These are phyloP conservation scores for Mellilla xanthometata DNA, from an alignment of 2,888 invertebrate genomes.

Conservation along the genomic window DNA sequence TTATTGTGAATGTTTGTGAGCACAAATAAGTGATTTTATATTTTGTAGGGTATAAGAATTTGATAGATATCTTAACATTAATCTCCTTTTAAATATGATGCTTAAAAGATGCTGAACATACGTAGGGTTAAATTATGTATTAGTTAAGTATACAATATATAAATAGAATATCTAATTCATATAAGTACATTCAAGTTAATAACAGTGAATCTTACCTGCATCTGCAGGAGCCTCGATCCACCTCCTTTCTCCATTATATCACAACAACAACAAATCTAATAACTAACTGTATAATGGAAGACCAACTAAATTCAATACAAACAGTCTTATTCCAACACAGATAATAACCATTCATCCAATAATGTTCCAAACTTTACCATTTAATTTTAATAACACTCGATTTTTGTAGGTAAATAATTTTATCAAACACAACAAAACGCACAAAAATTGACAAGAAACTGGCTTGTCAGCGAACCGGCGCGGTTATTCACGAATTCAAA, in stretches of 20 bases:
- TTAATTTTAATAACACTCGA: conserved; percentile 42
- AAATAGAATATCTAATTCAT: too few relatives aligned
- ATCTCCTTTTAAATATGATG: too few relatives aligned
- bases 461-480: conserved; percentile 24
- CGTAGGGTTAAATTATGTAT: too few relatives aligned
- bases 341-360: conserved; percentile 19
- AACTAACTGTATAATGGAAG: conserved; percentile 42
- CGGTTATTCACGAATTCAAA: conserved; percentile 39
- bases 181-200: too few relatives aligned
- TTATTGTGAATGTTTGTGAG: too few relatives aligned
- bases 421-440: conserved; percentile 42
- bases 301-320: conserved; percentile 38
- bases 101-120: too few relatives aligned
- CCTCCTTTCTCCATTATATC: conserved; percentile 65
- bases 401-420: conserved; percentile 51
- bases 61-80: too few relatives aligned
- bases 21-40: too few relatives aligned
- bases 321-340: conserved; percentile 20
- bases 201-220: conserved; percentile 59
- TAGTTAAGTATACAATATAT: too few relatives aligned
- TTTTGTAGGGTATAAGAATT: too few relatives aligned
- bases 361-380: conserved; percentile 13
- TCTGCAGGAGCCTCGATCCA: conserved; percentile 70
- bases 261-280: conserved; percentile 33
- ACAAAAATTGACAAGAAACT: conserved; percentile 66